phyloP scores from a whole-genome alignment of 2,888 invertebrate genomes.

The Drosophila anomalipes region DNA sequence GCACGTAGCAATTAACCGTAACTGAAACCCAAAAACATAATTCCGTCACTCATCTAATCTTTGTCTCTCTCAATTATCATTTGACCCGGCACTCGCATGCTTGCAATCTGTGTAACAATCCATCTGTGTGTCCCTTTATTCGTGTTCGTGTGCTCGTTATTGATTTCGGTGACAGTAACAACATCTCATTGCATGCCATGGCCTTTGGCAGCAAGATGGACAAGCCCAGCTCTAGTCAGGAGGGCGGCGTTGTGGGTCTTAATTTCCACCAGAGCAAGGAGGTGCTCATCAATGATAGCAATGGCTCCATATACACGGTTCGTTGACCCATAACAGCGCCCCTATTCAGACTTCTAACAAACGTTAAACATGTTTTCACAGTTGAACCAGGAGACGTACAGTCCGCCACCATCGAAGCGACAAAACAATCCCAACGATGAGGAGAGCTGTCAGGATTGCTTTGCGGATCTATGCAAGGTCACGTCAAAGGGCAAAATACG shows the following conservation, averaged over 20 bases:
- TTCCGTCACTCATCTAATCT: slow-evolving; percentile 36
- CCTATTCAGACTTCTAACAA: neutral
- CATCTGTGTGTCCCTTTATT: slow-evolving; percentile 52
- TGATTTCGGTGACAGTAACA: slow-evolving; percentile 87
- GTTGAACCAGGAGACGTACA: slow-evolving; percentile 83
- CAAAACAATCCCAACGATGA: slow-evolving; percentile 80
- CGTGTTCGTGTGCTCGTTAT: slow-evolving; percentile 49
- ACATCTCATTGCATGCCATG: slow-evolving; percentile 92
- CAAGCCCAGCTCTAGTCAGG: slow-evolving; percentile 93
- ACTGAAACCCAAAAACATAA: slow-evolving; percentile 7
- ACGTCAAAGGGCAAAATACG: slow-evolving; percentile 94
- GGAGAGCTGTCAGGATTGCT: slow-evolving; percentile 82
- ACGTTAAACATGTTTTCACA: slow-evolving; percentile 30
- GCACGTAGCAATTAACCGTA: slow-evolving; percentile 38
- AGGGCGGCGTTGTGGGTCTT: slow-evolving; percentile 94
- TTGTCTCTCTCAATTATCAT: slow-evolving; percentile 44
- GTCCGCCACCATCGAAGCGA: slow-evolving; percentile 79
- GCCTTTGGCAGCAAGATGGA: slow-evolving; percentile 93
- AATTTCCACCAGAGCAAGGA: slow-evolving; percentile 97
- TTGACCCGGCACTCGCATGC: slow-evolving; percentile 63
- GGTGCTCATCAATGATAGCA: slow-evolving; percentile 91
- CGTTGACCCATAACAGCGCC: slow-evolving; percentile 40
- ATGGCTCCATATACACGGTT: slow-evolving; percentile 87
- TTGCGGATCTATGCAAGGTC: slow-evolving; percentile 79
- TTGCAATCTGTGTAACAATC: slow-evolving; percentile 68